Evolutionary conservation across 2,888 invertebrate genomes (phyloP), one percentile per base, ranked within the genome.

Genomic region (Andricus curvator): DNA sequence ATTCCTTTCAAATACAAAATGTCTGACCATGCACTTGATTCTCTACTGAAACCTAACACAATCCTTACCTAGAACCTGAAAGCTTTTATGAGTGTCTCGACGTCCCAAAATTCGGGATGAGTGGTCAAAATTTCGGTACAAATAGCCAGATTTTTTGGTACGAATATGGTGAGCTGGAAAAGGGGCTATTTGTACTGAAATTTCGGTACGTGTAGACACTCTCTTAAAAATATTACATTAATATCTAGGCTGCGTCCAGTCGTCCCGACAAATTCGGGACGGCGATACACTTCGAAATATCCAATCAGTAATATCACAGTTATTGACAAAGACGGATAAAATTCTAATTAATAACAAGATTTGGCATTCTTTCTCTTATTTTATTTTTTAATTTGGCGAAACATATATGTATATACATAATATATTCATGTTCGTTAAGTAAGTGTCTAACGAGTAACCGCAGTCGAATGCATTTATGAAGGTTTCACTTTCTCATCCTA

Each of bases 401-500:
- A 51, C 5, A 20, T 41, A 41, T 13, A 22, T 22, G 11, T 13
- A 8, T 37, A 37, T 8, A 9, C 8, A 37, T 37, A 37, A 22
- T 68, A n/a, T n/a, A 44, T 44, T 15, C 70, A 44, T 48, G 44
- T 29, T 70, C 9, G 29, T 70, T 51, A 33, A 70, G 70, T 51
- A 70, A 51, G 29, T 51, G 51, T 20, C 62, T 25, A 74, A 70
- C 51, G 51, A 74, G 4, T 62, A 74, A 29, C 33, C 33, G 33
- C 33, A 33, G n/a, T 56, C 33, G 33, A 56, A 56, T 56, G 33
- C 51, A 70, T 70, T 74, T 56, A 37, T n/a, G 56, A 56, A 25
- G 62, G 13, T 62, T 62, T 62, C 2, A 62, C 81, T 70, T 66
- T 65, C 74, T 80, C 62, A 67, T 64, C 82, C 83, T 81, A 84